These are phyloP conservation scores for Lasioglossum figueresi DNA, from an alignment of 2,888 invertebrate genomes.

Conservation along the genomic window DNA sequence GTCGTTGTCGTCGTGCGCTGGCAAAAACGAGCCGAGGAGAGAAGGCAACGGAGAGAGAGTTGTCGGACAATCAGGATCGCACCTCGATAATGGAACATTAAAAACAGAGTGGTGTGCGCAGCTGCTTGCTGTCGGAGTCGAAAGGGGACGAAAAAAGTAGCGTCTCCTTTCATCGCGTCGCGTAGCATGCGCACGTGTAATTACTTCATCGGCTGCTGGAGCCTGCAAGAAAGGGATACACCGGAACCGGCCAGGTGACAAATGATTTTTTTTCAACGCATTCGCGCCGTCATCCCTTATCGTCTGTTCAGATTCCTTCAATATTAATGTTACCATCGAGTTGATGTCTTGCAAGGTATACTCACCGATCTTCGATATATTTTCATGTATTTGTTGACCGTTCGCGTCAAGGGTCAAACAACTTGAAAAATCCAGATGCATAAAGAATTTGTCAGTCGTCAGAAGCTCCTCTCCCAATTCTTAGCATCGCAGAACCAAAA, in stretches of 20 bases:
- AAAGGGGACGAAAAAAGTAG: constrained; percentile 22
- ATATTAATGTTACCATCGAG: no score
- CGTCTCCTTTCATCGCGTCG: constrained; percentile 28
- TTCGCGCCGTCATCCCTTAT: constrained; percentile 23
- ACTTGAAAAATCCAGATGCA: no score
- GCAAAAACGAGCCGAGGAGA: constrained; percentile 11
- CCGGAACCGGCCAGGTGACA: constrained; percentile 53
- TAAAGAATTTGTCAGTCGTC: not conserved
- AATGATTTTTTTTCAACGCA: constrained; percentile 26
- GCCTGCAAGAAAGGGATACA: not conserved
- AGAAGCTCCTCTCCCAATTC: not conserved
- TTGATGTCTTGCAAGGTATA: no score
- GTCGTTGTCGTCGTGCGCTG: not conserved
- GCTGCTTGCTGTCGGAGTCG: constrained; percentile 26
- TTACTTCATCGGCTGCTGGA: constrained; percentile 25
- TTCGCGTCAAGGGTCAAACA: no score
- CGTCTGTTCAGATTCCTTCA: not conserved
- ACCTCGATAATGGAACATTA: constrained; percentile 45
- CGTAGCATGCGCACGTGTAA: constrained; percentile 20
- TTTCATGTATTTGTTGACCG: not conserved
- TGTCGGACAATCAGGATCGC: constrained; percentile 46
- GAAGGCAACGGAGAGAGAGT: not conserved
- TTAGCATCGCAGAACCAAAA: not conserved
- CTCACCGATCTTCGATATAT: not conserved
- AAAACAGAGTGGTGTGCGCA: constrained; percentile 27